Conservation (phyloP, 2,113 vertebrate species). For the Micronycteris hirsuta region DNA sequence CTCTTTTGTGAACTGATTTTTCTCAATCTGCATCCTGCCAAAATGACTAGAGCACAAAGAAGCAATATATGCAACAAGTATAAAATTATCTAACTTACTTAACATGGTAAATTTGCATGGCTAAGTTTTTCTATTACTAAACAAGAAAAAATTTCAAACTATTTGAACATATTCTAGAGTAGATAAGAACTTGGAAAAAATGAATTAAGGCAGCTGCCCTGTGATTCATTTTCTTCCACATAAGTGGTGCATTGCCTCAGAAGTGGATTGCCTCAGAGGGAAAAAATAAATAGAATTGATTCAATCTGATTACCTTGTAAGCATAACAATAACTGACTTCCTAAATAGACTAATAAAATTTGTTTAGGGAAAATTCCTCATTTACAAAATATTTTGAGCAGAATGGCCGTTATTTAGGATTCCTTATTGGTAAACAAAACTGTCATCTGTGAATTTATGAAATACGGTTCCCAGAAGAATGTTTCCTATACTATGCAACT, state of each 20-base stretch:
- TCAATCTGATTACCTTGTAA: neutral
- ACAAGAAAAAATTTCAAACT: neutral
- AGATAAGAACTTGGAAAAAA: neutral
- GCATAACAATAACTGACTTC: neutral
- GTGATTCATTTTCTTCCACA: neutral
- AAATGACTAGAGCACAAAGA: neutral
- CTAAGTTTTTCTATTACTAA: neutral
- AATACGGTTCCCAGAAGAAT: neutral
- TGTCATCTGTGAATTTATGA: neutral
- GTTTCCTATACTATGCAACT: neutral
- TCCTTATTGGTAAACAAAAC: neutral
- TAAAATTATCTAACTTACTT: neutral
- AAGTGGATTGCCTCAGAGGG: neutral
- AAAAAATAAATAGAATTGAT: neutral
- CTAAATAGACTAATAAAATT: neutral
- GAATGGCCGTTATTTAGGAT: neutral
- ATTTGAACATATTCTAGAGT: neutral
- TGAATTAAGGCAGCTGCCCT: neutral
- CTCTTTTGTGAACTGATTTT: neutral
- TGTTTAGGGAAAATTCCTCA: neutral
- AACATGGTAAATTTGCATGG: neutral
- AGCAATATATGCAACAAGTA: neutral
- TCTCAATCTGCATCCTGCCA: neutral
- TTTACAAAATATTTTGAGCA: neutral
- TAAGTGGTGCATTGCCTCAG: neutral